phyloP scores from a whole-genome alignment of 2,888 invertebrate species.

The Falcaria lacertinaria region DNA sequence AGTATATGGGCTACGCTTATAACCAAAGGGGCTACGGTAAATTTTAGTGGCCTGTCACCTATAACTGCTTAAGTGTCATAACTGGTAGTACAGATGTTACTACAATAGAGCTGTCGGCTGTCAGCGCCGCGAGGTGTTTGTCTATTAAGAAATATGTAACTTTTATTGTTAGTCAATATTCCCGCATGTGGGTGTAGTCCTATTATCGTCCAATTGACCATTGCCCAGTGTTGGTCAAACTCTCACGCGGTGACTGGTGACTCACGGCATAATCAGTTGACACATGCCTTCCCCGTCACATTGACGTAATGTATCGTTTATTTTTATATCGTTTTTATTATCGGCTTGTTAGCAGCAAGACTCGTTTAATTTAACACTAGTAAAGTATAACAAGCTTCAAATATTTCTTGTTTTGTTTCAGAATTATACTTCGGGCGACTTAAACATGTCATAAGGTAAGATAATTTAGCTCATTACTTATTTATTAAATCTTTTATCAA shows the following conservation, averaged over 20 bases:
- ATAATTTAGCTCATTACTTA: no score
- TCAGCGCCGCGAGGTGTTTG: constrained; percentile 35
- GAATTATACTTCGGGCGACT: constrained; percentile 26
- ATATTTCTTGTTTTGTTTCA: constrained; percentile 38
- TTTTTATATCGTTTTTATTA: constrained; percentile 55
- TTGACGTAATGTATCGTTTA: constrained; percentile 41
- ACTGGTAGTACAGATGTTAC: constrained; percentile 10
- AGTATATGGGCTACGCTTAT: no score
- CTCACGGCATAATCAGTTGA: constrained; percentile 43
- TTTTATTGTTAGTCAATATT: constrained; percentile 75
- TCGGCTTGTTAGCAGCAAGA: constrained; percentile 12
- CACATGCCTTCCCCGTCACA: constrained; percentile 52
- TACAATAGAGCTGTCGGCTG: constrained; percentile 23
- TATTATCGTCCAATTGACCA: constrained; percentile 65
- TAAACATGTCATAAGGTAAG: constrained; percentile 60
- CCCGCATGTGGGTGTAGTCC: constrained; percentile 64
- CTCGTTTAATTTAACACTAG: neutral
- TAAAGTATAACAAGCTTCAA: neutral
- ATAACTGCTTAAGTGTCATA: constrained; percentile 6
- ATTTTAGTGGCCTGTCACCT: neutral
- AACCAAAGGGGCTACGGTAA: neutral
- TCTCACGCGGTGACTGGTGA: constrained; percentile 32
- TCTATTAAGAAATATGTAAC: constrained; percentile 75
- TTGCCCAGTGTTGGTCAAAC: constrained; percentile 37
- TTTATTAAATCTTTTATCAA: no score